phyloP scores from a whole-genome alignment of 1,140 invertebrate species.

The Drosophila triauraria region DNA sequence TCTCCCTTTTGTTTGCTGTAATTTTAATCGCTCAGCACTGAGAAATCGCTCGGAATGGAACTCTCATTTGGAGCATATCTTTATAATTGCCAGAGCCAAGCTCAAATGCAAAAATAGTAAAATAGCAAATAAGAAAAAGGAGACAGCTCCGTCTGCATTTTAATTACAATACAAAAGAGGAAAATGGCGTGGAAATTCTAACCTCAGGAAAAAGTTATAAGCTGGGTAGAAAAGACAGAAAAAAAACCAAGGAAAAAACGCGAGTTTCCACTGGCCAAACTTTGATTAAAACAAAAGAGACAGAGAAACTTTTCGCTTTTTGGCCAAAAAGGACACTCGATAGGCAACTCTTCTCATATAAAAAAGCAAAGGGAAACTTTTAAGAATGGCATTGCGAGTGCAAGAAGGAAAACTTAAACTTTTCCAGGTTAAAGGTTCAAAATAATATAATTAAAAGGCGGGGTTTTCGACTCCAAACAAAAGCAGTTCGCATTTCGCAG shows the following conservation, averaged over 20 bases:
- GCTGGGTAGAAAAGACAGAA: slow-evolving; percentile 14
- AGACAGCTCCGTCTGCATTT: slow-evolving; percentile 74
- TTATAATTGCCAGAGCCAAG: slow-evolving; percentile 69
- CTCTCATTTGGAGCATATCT: slow-evolving; percentile 73
- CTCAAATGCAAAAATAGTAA: slow-evolving; percentile 23
- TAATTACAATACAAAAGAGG: slow-evolving; percentile 68
- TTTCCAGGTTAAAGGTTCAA: slow-evolving; percentile 60
- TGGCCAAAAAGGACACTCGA: slow-evolving; percentile 41
- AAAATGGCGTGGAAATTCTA: slow-evolving; percentile 62
- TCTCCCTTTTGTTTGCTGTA: slow-evolving; percentile 21
- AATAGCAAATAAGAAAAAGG: slow-evolving; percentile 40
- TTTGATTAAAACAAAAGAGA: slow-evolving; percentile 62
- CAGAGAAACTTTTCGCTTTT: slow-evolving; percentile 27
- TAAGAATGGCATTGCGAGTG: slow-evolving; percentile 41
- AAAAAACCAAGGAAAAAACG: slow-evolving; percentile 37
- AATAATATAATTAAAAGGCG: slow-evolving; percentile 64
- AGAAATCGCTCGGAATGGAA: slow-evolving; percentile 53
- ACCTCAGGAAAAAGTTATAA: slow-evolving; percentile 59
- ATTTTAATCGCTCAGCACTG: slow-evolving; percentile 49
- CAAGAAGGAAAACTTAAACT: slow-evolving; percentile 37
- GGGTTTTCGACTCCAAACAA: slow-evolving; percentile 50
- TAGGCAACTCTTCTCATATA: slow-evolving; percentile 24
- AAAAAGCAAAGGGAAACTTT: slow-evolving; percentile 16
- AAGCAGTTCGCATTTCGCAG: slow-evolving; percentile 22
- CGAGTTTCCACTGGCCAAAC: slow-evolving; percentile 36